Evolutionary conservation across 2,888 invertebrate genomes (phyloP), one percentile per base, ranked within the genome.

Genomic region (Perdita meconis): DNA sequence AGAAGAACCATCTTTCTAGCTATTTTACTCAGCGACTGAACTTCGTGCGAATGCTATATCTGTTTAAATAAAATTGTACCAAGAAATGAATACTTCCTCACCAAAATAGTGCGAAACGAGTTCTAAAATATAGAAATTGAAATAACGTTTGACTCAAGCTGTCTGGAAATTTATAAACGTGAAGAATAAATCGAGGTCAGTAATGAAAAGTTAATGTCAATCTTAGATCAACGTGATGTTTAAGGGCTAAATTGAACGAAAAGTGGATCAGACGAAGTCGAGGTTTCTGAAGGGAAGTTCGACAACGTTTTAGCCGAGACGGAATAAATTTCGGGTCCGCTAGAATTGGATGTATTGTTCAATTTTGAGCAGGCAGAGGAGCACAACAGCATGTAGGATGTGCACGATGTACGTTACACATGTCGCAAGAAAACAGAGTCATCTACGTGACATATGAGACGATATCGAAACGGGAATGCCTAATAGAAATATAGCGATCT

Each of bases 401-500:
- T 64, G 73, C 64, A 71, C 55, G 72, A 61, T 60, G 64, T 88
- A 87, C 85, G 86, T 89, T 87, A 88, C 90, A 89, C 81, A 84
- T 90, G 90, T 86, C 87, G 86, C 89, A 89, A 86, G 88, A 89
- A 89, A 89, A 89, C 90, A 91, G 90, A 91, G 90, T 89, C 89
- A 90, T 91, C 86, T 88, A 86, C 82, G 88, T 90, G 90, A 90
- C 89, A 90, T 90, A 91, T 91, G 90, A 90, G 87, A 89, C 86
- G 83, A 89, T 89, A 88, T 88, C 86, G 86, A 77, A 80, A 80
- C 80, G 47, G 87, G 71, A 81, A 83, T 81, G 74, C 69, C 82
- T 88, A 82, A 84, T 83, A 86, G 84, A 81, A 86, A 67, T 79
- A 71, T 80, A 67, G 77, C 66, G 55, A 53, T 50, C 56, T 74